phyloP scores from a whole-genome alignment of 2,797 vertebrate species.

The Pteropus rufus region DNA sequence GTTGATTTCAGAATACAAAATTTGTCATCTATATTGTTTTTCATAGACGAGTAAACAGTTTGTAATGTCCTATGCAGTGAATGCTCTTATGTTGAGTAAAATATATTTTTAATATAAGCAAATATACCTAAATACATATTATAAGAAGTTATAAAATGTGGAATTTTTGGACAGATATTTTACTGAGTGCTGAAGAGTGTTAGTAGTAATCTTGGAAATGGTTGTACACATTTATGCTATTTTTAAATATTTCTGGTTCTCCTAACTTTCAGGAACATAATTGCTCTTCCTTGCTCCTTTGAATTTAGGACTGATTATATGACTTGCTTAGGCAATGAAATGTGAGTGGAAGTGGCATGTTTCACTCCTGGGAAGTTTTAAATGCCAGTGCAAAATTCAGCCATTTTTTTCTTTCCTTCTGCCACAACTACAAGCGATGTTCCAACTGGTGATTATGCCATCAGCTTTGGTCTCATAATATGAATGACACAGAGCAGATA shows the following conservation, averaged over 20 bases:
- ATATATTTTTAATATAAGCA: neutral
- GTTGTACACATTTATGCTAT: neutral
- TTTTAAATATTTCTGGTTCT: conserved; percentile 35
- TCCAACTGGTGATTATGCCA: neutral
- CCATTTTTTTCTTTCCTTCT: neutral
- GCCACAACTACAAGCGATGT: neutral
- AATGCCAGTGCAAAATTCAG: neutral
- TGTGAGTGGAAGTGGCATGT: neutral
- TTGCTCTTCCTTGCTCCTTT: neutral
- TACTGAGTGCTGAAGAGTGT: neutral
- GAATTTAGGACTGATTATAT: neutral
- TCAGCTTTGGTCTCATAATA: neutral
- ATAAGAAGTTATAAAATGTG: neutral
- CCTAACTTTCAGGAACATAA: conserved; percentile 3
- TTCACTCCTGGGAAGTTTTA: neutral
- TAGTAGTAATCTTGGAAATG: neutral
- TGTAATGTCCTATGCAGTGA: neutral
- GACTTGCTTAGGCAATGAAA: conserved; percentile 5
- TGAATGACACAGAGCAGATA: neutral
- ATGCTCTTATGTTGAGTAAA: neutral
- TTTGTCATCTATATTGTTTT: neutral
- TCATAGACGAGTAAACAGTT: neutral
- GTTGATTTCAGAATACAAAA: conserved; percentile 30
- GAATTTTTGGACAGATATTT: neutral
- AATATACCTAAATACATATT: neutral